phyloP scores from a whole-genome alignment of 2,113 vertebrate genomes.

The Circaetus cinerascens region DNA sequence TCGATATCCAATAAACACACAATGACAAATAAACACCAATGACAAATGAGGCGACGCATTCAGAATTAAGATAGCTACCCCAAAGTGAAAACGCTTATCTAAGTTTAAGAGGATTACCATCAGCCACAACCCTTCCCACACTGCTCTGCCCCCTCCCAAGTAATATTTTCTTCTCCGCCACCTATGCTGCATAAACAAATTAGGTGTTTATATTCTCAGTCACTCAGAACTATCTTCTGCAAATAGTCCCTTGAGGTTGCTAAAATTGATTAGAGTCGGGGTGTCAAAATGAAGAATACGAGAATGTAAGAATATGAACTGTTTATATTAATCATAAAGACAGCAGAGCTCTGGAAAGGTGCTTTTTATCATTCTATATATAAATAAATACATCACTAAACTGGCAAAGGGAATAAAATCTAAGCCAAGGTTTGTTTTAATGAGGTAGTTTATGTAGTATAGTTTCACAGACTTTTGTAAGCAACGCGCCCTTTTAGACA shows the following conservation, averaged over 20 bases:
- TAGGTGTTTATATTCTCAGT: background rate
- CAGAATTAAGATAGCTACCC: background rate
- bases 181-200: constrained; percentile 1
- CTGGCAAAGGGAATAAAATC: background rate
- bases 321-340: background rate
- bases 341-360: background rate
- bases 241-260: background rate
- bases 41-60: background rate
- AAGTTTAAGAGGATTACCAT: background rate
- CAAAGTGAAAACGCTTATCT: background rate
- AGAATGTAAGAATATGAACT: background rate
- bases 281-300: background rate
- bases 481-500: background rate
- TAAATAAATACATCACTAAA: background rate
- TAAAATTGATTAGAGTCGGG: background rate
- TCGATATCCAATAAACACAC: background rate
- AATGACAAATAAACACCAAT: background rate
- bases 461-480: background rate
- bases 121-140: background rate
- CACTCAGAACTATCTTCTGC: background rate
- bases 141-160: background rate
- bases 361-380: background rate
- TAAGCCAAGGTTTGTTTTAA: background rate
- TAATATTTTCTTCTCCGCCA: background rate
- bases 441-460: background rate